phyloP scores from a whole-genome alignment of 2,797 vertebrate genomes.

The Crocodylus rhombifer region DNA sequence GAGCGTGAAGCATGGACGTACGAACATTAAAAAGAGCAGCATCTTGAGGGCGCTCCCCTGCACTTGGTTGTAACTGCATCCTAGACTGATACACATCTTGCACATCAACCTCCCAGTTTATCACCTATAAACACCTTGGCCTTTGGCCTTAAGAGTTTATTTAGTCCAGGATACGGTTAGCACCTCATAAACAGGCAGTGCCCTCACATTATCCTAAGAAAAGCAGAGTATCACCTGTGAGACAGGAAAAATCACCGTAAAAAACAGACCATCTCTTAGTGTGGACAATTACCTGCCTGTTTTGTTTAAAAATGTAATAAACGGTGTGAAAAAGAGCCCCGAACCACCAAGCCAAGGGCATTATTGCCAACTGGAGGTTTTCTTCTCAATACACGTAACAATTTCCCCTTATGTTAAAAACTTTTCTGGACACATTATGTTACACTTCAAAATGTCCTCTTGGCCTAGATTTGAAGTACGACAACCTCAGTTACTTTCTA shows the following conservation, averaged over 20 bases:
- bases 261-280: not conserved
- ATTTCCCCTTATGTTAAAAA: not conserved
- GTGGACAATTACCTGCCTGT: not conserved
- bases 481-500: not conserved
- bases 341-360: not conserved
- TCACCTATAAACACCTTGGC: slow-evolving; percentile 76
- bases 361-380: not conserved
- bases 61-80: slow-evolving; percentile 34
- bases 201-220: slow-evolving; percentile 52
- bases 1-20: not conserved
- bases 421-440: not conserved
- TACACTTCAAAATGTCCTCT: not conserved
- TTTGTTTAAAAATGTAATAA: not conserved
- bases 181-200: slow-evolving; percentile 74
- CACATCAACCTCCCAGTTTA: slow-evolving; percentile 67
- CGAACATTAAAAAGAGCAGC: slow-evolving; percentile 48
- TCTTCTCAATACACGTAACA: not conserved
- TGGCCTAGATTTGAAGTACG: not conserved
- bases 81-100: slow-evolving; percentile 72
- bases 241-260: not conserved
- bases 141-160: slow-evolving; percentile 70
- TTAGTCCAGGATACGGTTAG: slow-evolving; percentile 75
- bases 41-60: slow-evolving; percentile 5
- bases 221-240: slow-evolving; percentile 19
- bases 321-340: accelerated